These are phyloP conservation scores for Idaea straminata DNA, from an alignment of 2,888 invertebrate species.

Conservation along the genomic window DNA sequence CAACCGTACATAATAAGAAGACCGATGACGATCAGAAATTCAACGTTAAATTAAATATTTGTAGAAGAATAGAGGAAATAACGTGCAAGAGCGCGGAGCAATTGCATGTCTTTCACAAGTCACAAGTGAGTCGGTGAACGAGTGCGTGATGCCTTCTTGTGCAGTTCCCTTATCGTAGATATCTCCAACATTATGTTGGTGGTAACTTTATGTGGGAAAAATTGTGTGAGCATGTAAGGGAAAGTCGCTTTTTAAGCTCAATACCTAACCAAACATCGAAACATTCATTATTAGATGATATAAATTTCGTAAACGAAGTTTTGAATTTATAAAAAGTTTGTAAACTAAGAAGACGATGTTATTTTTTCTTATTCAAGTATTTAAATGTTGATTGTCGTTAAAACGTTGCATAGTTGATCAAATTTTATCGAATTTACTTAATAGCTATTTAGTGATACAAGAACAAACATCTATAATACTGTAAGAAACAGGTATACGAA, in stretches of 20 bases:
- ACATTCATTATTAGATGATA: not conserved
- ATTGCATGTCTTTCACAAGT: slow-evolving; percentile 56
- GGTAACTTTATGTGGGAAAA: slow-evolving; percentile 3
- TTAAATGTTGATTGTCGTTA: not conserved
- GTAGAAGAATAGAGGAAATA: slow-evolving; percentile 39
- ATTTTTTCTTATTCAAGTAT: not conserved
- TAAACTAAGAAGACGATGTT: not conserved
- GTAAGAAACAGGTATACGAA: slow-evolving; percentile 46
- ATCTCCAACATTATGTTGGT: slow-evolving; percentile 8
- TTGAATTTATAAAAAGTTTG: not conserved
- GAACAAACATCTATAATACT: slow-evolving; percentile 24
- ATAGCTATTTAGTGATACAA: slow-evolving; percentile 4
- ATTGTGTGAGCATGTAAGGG: not conserved
- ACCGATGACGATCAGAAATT: no score
- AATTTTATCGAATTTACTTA: not conserved
- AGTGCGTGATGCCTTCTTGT: slow-evolving; percentile 12
- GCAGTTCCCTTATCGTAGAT: slow-evolving; percentile 10
- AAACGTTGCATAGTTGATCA: not conserved
- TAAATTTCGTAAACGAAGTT: not conserved
- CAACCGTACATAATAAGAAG: no score
- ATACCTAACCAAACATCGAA: not conserved
- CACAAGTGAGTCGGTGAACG: slow-evolving; percentile 6
- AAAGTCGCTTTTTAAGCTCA: not conserved
- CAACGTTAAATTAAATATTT: slow-evolving; percentile 32
- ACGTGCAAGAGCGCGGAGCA: slow-evolving; percentile 42